Evolutionary conservation across 2,113 vertebrate species (phyloP).

Genomic region (Calidris pygmaea): DNA sequence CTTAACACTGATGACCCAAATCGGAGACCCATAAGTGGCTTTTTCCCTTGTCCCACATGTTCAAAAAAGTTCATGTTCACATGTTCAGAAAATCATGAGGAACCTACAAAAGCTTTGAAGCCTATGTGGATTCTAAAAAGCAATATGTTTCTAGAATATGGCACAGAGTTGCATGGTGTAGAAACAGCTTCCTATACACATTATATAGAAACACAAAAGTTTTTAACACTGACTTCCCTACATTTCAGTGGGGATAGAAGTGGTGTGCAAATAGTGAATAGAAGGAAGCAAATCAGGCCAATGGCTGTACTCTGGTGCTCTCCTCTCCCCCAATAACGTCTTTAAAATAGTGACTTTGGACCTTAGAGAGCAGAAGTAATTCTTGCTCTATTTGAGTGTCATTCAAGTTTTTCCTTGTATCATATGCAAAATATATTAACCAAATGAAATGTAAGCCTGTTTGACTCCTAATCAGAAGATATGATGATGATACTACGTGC

Average conservation of each 20-base stretch:
- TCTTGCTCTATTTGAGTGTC: neutral
- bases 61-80: neutral
- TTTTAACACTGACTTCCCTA: neutral
- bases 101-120: neutral
- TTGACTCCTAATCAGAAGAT: neutral
- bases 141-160: neutral
- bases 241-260: no score
- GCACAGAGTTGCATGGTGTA: neutral
- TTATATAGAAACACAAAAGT: neutral
- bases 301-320: neutral
- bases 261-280: no score
- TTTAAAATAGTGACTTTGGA: neutral
- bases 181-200: neutral
- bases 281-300: neutral
- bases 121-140: neutral
- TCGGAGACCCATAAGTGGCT: neutral
- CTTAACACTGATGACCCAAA: neutral
- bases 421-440: neutral
- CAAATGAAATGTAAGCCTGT: neutral
- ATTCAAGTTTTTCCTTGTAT: neutral
- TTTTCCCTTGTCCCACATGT: neutral
- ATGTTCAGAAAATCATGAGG: neutral
- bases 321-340: neutral
- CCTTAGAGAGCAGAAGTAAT: neutral
- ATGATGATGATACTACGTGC: neutral